Percentiles rank a stretch among this genome's conserved stretches.
These are phyloP conservation scores for Grapholita molesta DNA, from an alignment of 1,140 invertebrate species.

Conservation along the genomic window DNA sequence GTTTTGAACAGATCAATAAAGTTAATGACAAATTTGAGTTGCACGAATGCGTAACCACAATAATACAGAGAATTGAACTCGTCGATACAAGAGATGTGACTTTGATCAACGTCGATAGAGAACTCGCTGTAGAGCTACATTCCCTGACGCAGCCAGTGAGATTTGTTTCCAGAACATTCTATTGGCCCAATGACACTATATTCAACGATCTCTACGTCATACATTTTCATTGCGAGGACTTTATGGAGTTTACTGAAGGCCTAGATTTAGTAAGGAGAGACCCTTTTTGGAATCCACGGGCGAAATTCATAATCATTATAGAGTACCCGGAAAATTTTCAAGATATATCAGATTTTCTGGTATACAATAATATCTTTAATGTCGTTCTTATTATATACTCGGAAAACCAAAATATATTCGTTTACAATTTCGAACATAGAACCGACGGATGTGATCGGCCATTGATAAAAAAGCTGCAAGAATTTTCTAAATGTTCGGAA, in stretches of 20 bases:
- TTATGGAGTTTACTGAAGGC: constrained; percentile 18
- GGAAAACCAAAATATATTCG: background rate
- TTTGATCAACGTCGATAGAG: constrained; percentile 19
- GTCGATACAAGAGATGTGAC: background rate
- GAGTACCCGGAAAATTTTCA: constrained; percentile 2
- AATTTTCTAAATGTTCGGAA: background rate
- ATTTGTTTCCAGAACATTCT: constrained; percentile 23
- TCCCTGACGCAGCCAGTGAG: background rate
- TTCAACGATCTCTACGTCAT: constrained; percentile 26
- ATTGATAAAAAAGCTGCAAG: background rate
- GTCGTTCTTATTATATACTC: constrained; percentile 18
- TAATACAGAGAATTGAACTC: background rate
- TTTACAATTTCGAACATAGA: constrained; percentile 5
- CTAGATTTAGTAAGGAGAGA: constrained; percentile 20
- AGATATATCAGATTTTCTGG: constrained; percentile 6
- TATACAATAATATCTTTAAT: constrained; percentile 20
- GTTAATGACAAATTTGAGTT: background rate
- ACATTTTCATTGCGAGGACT: constrained; percentile 15
- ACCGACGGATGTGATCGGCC: constrained; percentile 18
- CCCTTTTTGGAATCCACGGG: constrained; percentile 32
- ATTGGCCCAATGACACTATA: constrained; percentile 16
- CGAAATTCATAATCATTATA: constrained; percentile 26
- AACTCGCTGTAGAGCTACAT: background rate
- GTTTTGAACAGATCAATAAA: background rate
- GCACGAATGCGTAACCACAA: background rate